Conservation (phyloP, 1,140 invertebrate species). For the Goniozus legneri region DNA sequence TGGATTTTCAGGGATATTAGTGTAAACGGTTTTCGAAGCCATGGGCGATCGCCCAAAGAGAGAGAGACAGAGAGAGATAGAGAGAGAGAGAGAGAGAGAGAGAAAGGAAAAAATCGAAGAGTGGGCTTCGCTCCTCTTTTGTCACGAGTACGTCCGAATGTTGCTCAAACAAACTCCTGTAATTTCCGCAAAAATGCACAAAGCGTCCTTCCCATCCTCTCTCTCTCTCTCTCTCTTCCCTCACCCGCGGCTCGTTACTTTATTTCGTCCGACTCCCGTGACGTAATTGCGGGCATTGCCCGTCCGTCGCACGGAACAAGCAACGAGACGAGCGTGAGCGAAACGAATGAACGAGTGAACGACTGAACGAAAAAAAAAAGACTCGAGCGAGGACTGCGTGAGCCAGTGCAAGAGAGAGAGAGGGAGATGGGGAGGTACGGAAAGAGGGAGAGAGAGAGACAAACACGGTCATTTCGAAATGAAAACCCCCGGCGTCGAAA, state of each 20-base stretch:
- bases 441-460: slow-evolving; percentile 10
- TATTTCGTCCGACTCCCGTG: slow-evolving; percentile 11
- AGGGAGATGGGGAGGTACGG: slow-evolving; percentile 3
- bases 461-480: slow-evolving; percentile 26
- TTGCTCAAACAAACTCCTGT: slow-evolving; percentile 21
- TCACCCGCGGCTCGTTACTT: slow-evolving; percentile 31
- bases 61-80: neutral
- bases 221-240: no score
- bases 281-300: slow-evolving; percentile 23
- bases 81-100: neutral
- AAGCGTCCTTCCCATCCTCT: no score
- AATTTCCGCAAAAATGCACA: slow-evolving; percentile 33
- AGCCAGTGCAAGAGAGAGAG: no score
- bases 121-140: neutral
- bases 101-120: slow-evolving; percentile 8
- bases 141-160: slow-evolving; percentile 4
- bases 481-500: slow-evolving; percentile 20
- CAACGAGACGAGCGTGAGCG: no score
- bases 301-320: slow-evolving; percentile 19
- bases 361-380: no score
- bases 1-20: no score
- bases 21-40: no score
- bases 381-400: no score
- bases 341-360: no score
- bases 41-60: no score